Base-by-base conservation (phyloP, 2,888 invertebrate genomes). In the Cephus sareptanus region DNA sequence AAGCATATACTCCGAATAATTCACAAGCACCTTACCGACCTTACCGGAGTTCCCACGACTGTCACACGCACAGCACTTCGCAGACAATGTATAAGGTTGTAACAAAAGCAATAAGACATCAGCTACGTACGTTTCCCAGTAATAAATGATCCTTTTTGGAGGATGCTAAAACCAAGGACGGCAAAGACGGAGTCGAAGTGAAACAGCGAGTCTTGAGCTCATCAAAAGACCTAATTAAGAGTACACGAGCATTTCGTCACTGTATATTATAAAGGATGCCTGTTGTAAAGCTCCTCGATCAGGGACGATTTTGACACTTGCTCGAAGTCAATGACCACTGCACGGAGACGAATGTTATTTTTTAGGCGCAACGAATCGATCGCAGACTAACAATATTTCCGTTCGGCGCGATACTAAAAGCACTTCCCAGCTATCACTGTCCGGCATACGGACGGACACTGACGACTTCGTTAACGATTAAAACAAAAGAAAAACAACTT, bases 291-390 rank as follows among this genome's bases (percentile, higher is more conserved):
- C 56, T 56, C 23, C 23, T 23, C 9, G 2, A 56, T 56, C 23
- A 31, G 71, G 71, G 9, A 34, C 74, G 79, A 84, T 86, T 85
- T 85, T 87, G 85, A 87, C 86, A 85, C 85, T 87, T 86, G 83
- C 79, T 81, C 79, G 78, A 80, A 86, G 87, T 87, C 87, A 87
- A 88, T 87, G 86, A 87, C 56, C 87, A 87, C 81, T 69, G 68
- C 33, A 71, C 56, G 56, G 56, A 37, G 30, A 13, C 82, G 75
- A 75, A n/a, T 73, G 81, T 79, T 80, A 79, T 79, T 71, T 71
- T 71, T 71, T 31, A 34, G 71, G 15, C 56, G 56, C 56, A 56
- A 23, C 56, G 56, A 56, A 56, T 56, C 56, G 56, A 56, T 56
- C 56, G 56, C 56, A 23, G 2, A 56, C 56, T 76, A 73, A 33